A percentile compares a stretch with the other conserved stretches of the same genome.
Evolutionary conservation across 2,113 vertebrate genomes (phyloP).

Genomic region (Sturnus vulgaris): DNA sequence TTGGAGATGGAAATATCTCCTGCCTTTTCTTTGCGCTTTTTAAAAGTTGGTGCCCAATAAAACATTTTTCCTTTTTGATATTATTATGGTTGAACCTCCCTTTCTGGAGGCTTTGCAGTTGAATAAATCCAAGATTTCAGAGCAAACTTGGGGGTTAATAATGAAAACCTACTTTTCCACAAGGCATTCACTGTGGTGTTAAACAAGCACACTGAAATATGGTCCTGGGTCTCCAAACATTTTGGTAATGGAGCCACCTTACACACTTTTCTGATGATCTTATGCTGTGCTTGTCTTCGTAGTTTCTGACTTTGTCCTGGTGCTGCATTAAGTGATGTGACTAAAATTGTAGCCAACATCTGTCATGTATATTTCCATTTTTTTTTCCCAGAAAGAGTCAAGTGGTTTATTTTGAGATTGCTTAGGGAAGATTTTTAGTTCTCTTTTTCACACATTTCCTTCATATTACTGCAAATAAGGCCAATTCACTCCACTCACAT

Average conservation of each 20-base stretch:
- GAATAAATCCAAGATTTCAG: background rate
- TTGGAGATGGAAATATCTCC: background rate
- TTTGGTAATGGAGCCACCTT: background rate
- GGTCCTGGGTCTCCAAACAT: background rate
- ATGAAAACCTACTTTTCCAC: background rate
- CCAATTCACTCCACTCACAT: conserved; percentile 7
- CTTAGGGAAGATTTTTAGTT: conserved; percentile 6
- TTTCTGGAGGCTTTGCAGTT: background rate
- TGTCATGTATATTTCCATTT: background rate
- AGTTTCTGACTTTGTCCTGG: background rate
- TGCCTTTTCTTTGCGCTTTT: background rate
- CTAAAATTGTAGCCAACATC: conserved; percentile 6
- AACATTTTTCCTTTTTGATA: background rate
- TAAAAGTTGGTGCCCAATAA: background rate
- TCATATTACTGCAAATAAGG: conserved; percentile 6
- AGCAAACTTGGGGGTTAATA: background rate
- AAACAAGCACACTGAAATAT: background rate
- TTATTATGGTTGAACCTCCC: rapidly evolving
- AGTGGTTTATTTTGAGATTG: conserved; percentile 19
- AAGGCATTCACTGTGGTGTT: background rate
- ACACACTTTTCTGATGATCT: background rate
- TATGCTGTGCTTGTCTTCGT: background rate
- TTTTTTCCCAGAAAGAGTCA: background rate
- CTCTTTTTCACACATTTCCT: conserved; percentile 35
- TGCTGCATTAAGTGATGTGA: background rate